Percentiles rank a stretch among this genome's conserved stretches.
phyloP scores from a whole-genome alignment of 2,888 invertebrate genomes.

The Trisateles emortualis region DNA sequence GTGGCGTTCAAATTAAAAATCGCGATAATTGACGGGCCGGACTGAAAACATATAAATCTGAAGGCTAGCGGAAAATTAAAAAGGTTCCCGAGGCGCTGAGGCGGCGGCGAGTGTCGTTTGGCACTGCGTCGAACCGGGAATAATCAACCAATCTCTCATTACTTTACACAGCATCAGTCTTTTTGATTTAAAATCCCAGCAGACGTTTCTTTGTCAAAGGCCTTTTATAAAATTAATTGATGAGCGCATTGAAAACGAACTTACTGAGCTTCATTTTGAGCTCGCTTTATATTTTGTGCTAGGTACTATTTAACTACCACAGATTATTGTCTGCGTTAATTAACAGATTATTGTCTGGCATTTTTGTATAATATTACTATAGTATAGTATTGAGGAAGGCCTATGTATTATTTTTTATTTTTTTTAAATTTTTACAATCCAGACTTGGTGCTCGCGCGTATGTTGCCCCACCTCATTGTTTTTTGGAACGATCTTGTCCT shows the following conservation, averaged over 20 bases:
- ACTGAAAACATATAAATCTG: slow-evolving; percentile 82
- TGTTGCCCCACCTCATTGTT: too few relatives aligned
- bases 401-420: too few relatives aligned
- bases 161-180: slow-evolving; percentile 54
- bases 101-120: slow-evolving; percentile 50
- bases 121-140: slow-evolving; percentile 58
- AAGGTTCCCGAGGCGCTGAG: slow-evolving; percentile 70
- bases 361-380: too few relatives aligned
- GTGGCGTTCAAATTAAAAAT: slow-evolving; percentile 80
- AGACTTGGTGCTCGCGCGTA: too few relatives aligned
- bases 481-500: too few relatives aligned
- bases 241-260: slow-evolving; percentile 31
- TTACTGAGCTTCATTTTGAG: too few relatives aligned
- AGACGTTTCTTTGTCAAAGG: slow-evolving; percentile 47
- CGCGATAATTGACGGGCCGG: slow-evolving; percentile 78
- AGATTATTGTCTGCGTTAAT: too few relatives aligned
- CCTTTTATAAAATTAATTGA: slow-evolving; percentile 50
- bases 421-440: too few relatives aligned
- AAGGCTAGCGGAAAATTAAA: slow-evolving; percentile 84
- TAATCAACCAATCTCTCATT: slow-evolving; percentile 65
- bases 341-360: too few relatives aligned
- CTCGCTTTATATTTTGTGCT: too few relatives aligned
- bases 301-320: too few relatives aligned
- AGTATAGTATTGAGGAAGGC: too few relatives aligned
- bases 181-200: slow-evolving; percentile 54